Percentiles rank a stretch among this genome's conserved stretches.
phyloP scores from a whole-genome alignment of 1,140 invertebrate genomes.

The Lucilia cuprina region DNA sequence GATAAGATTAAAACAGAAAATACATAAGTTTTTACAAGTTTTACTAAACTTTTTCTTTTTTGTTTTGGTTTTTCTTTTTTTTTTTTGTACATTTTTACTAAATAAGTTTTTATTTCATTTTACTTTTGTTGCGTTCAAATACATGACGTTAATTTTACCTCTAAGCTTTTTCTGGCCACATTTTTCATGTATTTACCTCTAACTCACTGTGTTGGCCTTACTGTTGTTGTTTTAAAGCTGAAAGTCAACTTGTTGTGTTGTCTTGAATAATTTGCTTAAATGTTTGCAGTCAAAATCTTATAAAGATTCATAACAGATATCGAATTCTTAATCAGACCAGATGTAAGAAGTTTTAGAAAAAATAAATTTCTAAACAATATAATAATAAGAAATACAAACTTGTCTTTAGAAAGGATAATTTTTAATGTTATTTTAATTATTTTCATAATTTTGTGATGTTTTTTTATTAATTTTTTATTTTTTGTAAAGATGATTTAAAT shows the following conservation, averaged over 20 bases:
- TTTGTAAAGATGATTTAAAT: too few relatives aligned
- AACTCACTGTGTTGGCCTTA: background rate
- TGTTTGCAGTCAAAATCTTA: background rate
- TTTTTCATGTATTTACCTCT: background rate
- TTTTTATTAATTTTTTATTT: too few relatives aligned
- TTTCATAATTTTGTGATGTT: too few relatives aligned
- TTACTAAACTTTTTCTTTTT: background rate
- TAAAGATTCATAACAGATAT: background rate
- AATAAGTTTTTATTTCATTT: background rate
- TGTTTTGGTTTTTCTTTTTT: background rate
- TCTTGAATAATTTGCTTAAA: background rate
- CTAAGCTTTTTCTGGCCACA: too few relatives aligned
- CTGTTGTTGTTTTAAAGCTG: background rate
- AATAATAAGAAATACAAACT: too few relatives aligned
- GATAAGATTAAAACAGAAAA: background rate
- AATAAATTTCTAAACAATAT: too few relatives aligned
- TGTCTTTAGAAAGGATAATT: too few relatives aligned
- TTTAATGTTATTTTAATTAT: too few relatives aligned
- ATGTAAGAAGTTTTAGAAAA: too few relatives aligned
- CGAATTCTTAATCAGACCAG: background rate
- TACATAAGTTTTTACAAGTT: slow-evolving; percentile 18
- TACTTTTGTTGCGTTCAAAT: background rate
- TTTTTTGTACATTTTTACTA: background rate
- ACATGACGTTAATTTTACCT: background rate
- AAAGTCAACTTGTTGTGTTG: background rate